Evolutionary conservation across 2,888 invertebrate species (phyloP), one percentile per base, ranked within the genome.

Genomic region (Lepidochitona cinerea): DNA sequence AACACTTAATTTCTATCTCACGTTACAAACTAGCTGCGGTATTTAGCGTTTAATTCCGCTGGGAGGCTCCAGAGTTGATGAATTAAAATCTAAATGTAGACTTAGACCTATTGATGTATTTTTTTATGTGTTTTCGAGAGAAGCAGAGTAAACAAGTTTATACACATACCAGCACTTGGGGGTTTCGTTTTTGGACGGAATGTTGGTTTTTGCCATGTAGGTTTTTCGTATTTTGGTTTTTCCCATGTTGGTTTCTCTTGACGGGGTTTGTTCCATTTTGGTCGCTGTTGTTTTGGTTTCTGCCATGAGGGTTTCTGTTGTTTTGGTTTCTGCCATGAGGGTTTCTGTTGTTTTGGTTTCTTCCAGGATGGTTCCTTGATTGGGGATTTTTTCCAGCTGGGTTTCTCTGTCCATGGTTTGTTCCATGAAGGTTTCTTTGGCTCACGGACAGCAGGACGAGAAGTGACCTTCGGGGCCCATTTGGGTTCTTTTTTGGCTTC

Each of bases 181-280:
- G 59, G 72, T 37, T 71, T 76, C 4, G 70, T 68, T 23, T n/a
- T 23, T 4, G 49, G 49, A 4, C 49, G 2, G 14, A 68, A 36
- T 54, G 64, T 69, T 9, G 72, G 70, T 53, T 75, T 75, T 49
- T 75, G 66, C 72, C 72, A 54, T 26, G 68, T 70, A 7, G 52
- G 37, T 65, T 36, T 53, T 49, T 72, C 37, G 67, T 23, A 36
- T 37, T 35, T 37, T 35, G 23, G 67, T 67, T 67, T 67, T 29
- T 37, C 29, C 18, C 35, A 37, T 53, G 72, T 68, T 54, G 72
- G 67, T 37, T 68, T 68, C 59, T 65, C 35, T 33, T 65, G 32
- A 9, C 29, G n/a, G 36, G 37, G 26, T 26, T 37, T 36, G 0
- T 23, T 29, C 18, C 37, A 36, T 0, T 26, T 32, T 6, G 37